Base-by-base conservation (phyloP, 1,140 invertebrate genomes). In the Zaprionus davidi region DNA sequence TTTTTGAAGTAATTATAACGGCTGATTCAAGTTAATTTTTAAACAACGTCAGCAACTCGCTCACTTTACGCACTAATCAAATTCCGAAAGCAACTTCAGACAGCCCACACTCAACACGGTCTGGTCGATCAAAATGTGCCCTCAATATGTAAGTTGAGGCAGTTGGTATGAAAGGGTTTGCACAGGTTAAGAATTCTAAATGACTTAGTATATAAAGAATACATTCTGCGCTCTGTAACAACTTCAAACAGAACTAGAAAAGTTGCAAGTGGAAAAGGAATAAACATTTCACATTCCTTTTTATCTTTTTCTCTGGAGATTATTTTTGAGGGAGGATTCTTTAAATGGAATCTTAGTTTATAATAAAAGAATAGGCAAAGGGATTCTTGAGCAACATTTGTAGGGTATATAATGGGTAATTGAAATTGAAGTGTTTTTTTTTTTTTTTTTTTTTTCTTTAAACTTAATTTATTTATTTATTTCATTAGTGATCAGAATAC, bases 1-100 rank as follows among this genome's bases (percentile, higher is more conserved):
- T 73, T 76, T 79, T 90, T 90, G 81, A 90, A 90, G 85, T 90
- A 90, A 90, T 90, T 90, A 90, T 85, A 90, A 85, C 71, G 79
- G 71, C 82, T 79, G 85, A 90, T 90, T 90, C 84, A 78, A 85
- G 68, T 90, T 90, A 90, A 90, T 90, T 90, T 90, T 90, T 81
- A 90, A 90, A 90, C 86, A 90, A 90, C 80, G 84, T 75, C 81
- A 76, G 59, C 53, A 65, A 66, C 69, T 70, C 70, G 71, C 62
- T 71, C 78, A 75, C 68, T 72, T 34, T 57, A 78, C 36, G 22
- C 71, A 76, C 82, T 90, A 88, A 87, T 87, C 85, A 84, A 90
- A 90, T 84, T 78, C 73, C 46, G 38, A 24, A 55, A 63, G 64
- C 58, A 56, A 65, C 58, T 51, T 70, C 56, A 28, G 65, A 46